These are phyloP conservation scores for Chironomus striatipennis DNA, from an alignment of 1,140 invertebrate genomes.

Conservation along the genomic window DNA sequence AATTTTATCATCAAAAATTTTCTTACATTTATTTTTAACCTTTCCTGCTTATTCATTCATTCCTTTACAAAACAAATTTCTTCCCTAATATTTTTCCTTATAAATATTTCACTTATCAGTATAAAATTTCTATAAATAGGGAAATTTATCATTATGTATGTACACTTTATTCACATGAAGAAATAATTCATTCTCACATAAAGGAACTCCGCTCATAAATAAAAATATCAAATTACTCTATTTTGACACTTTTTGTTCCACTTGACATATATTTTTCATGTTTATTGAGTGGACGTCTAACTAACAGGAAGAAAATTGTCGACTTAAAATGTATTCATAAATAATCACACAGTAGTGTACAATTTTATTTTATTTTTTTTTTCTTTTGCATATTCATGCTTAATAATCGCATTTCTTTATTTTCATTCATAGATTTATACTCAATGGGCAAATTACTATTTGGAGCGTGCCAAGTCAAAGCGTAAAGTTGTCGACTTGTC, in stretches of 20 bases:
- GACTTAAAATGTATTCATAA: conserved; percentile 18
- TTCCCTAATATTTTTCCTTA: too few relatives aligned
- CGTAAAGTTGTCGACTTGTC: conserved; percentile 77
- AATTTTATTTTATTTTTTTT: too few relatives aligned
- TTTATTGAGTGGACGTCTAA: not conserved
- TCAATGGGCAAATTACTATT: conserved; percentile 95
- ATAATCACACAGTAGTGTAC: not conserved
- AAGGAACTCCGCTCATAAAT: not conserved
- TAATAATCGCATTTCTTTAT: conserved; percentile 10
- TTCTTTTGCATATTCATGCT: too few relatives aligned
- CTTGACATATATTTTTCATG: not conserved
- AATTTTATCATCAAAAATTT: too few relatives aligned
- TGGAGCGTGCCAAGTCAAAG: conserved; percentile 81
- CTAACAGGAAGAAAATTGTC: not conserved
- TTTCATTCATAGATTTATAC: conserved; percentile 79
- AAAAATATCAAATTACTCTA: not conserved
- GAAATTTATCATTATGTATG: too few relatives aligned
- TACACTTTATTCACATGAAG: conserved; percentile 29
- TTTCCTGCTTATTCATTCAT: too few relatives aligned
- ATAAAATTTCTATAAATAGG: too few relatives aligned
- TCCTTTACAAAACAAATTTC: too few relatives aligned
- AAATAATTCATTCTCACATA: conserved; percentile 29
- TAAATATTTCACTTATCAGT: too few relatives aligned
- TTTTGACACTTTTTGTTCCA: conserved; percentile 15
- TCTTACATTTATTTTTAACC: too few relatives aligned